A percentile compares a stretch with the other conserved stretches of the same genome.
Conservation (phyloP, 2,797 vertebrate species). For the Sebastes goodei region DNA sequence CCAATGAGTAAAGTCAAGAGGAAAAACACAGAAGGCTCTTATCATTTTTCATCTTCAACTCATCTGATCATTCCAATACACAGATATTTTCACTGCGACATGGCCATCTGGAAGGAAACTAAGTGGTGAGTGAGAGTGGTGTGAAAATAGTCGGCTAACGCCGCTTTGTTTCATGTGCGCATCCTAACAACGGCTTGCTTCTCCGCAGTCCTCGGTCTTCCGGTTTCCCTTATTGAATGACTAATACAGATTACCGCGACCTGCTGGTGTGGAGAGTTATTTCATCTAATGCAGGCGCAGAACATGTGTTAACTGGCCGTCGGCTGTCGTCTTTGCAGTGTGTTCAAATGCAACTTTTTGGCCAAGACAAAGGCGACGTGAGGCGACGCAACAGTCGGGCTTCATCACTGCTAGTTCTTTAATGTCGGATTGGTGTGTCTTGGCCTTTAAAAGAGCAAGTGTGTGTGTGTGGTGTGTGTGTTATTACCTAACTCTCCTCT, state of each 20-base stretch:
- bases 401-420: neutral
- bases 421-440: neutral
- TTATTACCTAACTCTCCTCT: slow-evolving; percentile 91
- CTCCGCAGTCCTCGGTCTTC: neutral
- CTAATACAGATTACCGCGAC: neutral
- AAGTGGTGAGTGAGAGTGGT: neutral
- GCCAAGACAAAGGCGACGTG: neutral
- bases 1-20: too few relatives aligned
- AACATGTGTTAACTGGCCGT: too few relatives aligned
- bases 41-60: too few relatives aligned
- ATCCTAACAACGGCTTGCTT: too few relatives aligned
- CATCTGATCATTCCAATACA: too few relatives aligned
- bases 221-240: neutral
- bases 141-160: too few relatives aligned
- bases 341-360: neutral
- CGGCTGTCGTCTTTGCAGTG: neutral
- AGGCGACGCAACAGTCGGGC: neutral
- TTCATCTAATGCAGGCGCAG: too few relatives aligned
- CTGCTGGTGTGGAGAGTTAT: too few relatives aligned
- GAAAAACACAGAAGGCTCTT: too few relatives aligned
- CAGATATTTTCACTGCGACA: too few relatives aligned
- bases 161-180: too few relatives aligned
- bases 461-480: neutral
- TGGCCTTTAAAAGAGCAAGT: neutral
- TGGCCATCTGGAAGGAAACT: too few relatives aligned